These are phyloP conservation scores for Botia kubotai DNA, from an alignment of 2,797 vertebrate species.

Conservation along the genomic window DNA sequence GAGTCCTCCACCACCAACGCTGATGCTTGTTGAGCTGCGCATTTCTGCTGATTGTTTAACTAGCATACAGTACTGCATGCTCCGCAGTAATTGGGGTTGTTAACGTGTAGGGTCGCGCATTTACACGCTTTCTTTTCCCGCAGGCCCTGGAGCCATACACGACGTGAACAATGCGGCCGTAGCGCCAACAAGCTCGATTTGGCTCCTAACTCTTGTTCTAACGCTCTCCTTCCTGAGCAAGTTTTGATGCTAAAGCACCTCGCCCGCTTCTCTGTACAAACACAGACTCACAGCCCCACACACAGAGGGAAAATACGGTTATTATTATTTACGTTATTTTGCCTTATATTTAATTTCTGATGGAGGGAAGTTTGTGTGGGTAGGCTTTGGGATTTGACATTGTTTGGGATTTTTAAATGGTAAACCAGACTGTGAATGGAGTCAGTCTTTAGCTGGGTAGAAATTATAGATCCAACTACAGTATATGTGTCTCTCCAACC, in stretches of 20 bases:
- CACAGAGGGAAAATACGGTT: conserved; percentile 67
- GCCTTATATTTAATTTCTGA: conserved; percentile 43
- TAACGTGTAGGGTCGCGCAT: conserved; percentile 18
- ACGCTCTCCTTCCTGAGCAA: conserved; percentile 81
- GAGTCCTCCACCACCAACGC: no score
- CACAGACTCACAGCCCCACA: conserved; percentile 75
- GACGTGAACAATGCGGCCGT: conserved; percentile 85
- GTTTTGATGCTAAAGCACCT: conserved; percentile 85
- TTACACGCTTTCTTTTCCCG: conserved; percentile 39
- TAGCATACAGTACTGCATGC: conserved; percentile 16
- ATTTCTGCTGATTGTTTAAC: background rate
- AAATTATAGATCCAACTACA: conserved; percentile 74
- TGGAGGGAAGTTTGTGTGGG: conserved; percentile 24
- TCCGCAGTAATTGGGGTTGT: conserved; percentile 3
- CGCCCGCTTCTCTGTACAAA: conserved; percentile 69
- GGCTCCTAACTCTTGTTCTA: conserved; percentile 81
- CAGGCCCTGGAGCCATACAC: conserved; percentile 92
- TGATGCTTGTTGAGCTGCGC: no score
- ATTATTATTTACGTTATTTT: conserved; percentile 63
- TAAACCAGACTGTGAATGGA: conserved; percentile 60
- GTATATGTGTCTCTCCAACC: conserved; percentile 71
- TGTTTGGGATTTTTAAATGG: conserved; percentile 59
- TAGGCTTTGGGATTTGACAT: conserved; percentile 52
- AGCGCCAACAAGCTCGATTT: conserved; percentile 71
- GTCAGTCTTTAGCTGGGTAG: conserved; percentile 68